phyloP scores from a whole-genome alignment of 2,797 vertebrate species.

The Balearica regulorum region DNA sequence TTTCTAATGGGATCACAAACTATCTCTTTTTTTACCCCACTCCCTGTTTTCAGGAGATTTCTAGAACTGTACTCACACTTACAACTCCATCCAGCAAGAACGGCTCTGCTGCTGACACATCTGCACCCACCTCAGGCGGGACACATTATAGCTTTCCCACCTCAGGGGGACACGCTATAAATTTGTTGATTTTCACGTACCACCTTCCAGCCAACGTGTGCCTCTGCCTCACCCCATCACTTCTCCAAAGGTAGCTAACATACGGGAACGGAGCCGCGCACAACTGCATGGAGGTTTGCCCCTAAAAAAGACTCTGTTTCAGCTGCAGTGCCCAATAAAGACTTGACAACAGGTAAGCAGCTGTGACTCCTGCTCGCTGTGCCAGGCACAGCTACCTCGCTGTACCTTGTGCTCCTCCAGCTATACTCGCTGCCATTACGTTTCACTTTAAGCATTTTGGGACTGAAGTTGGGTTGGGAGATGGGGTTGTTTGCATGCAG shows the following conservation, averaged over 20 bases:
- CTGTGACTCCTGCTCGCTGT: neutral
- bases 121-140: too few relatives aligned
- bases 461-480: neutral
- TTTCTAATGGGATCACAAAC: neutral
- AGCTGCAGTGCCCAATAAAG: neutral
- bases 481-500: neutral
- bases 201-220: neutral
- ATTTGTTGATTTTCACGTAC: neutral
- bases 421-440: neutral
- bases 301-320: neutral
- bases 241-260: neutral
- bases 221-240: neutral
- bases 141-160: neutral
- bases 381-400: neutral
- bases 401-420: neutral
- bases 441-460: neutral
- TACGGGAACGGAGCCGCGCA: accelerated
- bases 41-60: neutral
- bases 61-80: neutral
- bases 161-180: neutral
- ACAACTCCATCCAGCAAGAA: neutral
- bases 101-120: neutral
- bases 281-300: neutral
- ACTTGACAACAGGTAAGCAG: neutral
- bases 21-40: neutral